Conservation (phyloP, 2,888 invertebrate species). For the Apodemia zela region DNA sequence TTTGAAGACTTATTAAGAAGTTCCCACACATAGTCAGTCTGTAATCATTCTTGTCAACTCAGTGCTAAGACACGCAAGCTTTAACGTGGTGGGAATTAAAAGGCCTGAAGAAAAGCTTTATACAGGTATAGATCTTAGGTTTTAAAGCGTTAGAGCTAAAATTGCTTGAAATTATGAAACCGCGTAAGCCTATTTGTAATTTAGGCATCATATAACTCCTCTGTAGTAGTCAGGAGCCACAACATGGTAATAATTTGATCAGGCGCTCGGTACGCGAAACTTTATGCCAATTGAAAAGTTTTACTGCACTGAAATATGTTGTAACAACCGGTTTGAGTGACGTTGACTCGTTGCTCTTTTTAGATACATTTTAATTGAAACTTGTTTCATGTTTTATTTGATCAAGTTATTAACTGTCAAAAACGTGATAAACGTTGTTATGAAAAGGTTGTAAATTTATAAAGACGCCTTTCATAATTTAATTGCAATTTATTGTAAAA, state of each 20-base stretch:
- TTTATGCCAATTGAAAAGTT: slow-evolving; percentile 72
- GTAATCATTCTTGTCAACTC: slow-evolving; percentile 72
- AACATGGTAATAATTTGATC: slow-evolving; percentile 77
- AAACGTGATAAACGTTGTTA: neutral
- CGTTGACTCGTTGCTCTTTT: slow-evolving; percentile 36
- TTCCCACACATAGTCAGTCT: slow-evolving; percentile 51
- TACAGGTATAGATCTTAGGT: neutral
- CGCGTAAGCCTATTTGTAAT: slow-evolving; percentile 44
- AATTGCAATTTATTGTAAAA: neutral
- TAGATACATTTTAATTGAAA: slow-evolving; percentile 38
- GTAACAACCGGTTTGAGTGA: slow-evolving; percentile 46
- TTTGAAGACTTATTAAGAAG: slow-evolving; percentile 72
- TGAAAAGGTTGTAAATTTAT: neutral
- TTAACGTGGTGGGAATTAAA: slow-evolving; percentile 30
- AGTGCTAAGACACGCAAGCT: slow-evolving; percentile 39
- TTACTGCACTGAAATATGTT: slow-evolving; percentile 58
- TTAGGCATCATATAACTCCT: slow-evolving; percentile 41
- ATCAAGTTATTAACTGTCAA: neutral
- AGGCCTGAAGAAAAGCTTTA: slow-evolving; percentile 23
- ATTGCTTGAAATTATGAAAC: slow-evolving; percentile 27
- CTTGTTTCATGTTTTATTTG: slow-evolving; percentile 26
- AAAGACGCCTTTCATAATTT: neutral
- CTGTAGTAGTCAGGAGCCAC: slow-evolving; percentile 51
- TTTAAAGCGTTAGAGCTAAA: slow-evolving; percentile 30
- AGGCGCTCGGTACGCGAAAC: slow-evolving; percentile 59